phyloP scores from a whole-genome alignment of 2,113 vertebrate species.

The Oryzias curvinotus region DNA sequence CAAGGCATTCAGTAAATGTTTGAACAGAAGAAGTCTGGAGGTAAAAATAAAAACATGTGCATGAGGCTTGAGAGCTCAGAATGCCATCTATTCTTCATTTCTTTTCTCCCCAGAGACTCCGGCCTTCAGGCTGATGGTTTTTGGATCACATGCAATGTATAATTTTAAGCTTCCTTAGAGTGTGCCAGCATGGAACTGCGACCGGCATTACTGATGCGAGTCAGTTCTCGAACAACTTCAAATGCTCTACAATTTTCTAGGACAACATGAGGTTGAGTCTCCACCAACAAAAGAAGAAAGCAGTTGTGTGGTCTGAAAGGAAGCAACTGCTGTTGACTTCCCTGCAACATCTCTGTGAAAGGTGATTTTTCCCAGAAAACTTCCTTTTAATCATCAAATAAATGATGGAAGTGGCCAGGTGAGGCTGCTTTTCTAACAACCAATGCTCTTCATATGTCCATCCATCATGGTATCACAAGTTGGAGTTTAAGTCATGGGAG shows the following conservation, averaged over 20 bases:
- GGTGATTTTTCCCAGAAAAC: too few relatives aligned
- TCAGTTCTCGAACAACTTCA: slow-evolving; percentile 17
- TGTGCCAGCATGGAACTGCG: slow-evolving; percentile 40
- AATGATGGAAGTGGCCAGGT: too few relatives aligned
- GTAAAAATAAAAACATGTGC: slow-evolving; percentile 70
- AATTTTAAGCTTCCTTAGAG: slow-evolving; percentile 49
- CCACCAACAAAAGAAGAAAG: background rate
- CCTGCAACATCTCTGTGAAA: too few relatives aligned
- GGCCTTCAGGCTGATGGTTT: slow-evolving; percentile 54
- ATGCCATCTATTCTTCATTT: slow-evolving; percentile 68
- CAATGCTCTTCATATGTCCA: too few relatives aligned
- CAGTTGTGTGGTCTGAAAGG: background rate
- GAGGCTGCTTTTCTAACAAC: too few relatives aligned
- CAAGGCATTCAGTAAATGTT: slow-evolving; percentile 69
- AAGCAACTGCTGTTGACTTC: too few relatives aligned
- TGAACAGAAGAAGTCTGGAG: slow-evolving; percentile 66
- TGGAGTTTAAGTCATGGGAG: too few relatives aligned
- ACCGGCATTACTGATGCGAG: slow-evolving; percentile 30
- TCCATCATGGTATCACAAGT: too few relatives aligned
- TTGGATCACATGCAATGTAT: slow-evolving; percentile 47
- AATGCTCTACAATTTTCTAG: background rate
- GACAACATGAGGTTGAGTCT: slow-evolving; percentile 4
- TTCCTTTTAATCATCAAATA: too few relatives aligned
- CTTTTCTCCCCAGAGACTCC: slow-evolving; percentile 57
- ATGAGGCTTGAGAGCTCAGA: slow-evolving; percentile 43